Evolutionary conservation across 2,797 vertebrate species (phyloP).

Genomic region (Malurus splendens): DNA sequence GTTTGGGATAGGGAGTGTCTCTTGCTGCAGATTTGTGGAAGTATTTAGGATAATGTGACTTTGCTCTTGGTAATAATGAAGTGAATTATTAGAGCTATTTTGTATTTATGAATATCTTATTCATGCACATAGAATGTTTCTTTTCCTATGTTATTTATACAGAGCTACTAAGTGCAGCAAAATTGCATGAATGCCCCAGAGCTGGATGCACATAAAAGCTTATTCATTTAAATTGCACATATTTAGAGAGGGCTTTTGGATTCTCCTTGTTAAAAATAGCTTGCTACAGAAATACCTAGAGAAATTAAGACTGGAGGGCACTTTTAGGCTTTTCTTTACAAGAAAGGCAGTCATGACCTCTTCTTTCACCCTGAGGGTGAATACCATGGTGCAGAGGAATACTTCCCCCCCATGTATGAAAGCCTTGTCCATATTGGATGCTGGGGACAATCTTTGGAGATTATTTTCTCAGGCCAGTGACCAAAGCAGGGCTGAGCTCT

Average conservation of each 20-base stretch:
- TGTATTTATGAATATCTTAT: background rate
- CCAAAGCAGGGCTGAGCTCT: background rate
- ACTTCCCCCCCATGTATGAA: background rate
- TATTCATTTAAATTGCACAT: constrained; percentile 4
- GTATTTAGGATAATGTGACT: background rate
- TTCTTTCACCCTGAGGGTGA: background rate
- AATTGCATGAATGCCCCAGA: constrained; percentile 23
- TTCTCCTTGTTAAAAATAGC: constrained; percentile 25
- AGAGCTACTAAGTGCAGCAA: background rate
- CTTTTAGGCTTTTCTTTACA: background rate
- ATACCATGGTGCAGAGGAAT: background rate
- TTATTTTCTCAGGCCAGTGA: background rate
- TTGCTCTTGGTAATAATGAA: background rate
- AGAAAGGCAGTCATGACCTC: background rate
- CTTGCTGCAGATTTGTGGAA: background rate
- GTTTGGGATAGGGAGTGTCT: background rate
- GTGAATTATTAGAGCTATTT: background rate
- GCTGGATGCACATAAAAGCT: constrained; percentile 20
- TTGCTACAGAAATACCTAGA: background rate
- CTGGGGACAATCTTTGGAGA: background rate
- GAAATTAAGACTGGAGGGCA: background rate
- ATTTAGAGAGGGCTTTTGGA: constrained; percentile 12
- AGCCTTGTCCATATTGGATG: background rate
- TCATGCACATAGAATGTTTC: background rate
- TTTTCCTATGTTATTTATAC: background rate